Evolutionary conservation across 2,797 vertebrate species (phyloP).

Genomic region (Crocodylus rhombifer): DNA sequence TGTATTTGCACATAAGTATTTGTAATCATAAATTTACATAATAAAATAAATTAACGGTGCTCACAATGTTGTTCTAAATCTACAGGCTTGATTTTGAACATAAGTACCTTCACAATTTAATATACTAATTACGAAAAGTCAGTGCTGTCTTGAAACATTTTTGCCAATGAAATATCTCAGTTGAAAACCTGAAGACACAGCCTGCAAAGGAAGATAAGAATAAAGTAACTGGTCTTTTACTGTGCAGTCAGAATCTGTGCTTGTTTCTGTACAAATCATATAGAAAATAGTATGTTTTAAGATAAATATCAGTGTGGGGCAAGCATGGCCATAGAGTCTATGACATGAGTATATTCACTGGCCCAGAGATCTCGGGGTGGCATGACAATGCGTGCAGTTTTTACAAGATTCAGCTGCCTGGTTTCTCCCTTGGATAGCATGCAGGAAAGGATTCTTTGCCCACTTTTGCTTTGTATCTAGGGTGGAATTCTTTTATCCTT

Average conservation of each 20-base stretch:
- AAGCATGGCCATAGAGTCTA: too few species aligned
- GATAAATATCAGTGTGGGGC: too few species aligned
- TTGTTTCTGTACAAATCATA: neutral
- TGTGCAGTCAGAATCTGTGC: neutral
- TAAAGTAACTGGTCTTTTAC: neutral
- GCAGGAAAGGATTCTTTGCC: too few species aligned
- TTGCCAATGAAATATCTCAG: neutral
- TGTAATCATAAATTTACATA: neutral
- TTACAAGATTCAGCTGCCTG: too few species aligned
- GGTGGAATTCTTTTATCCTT: too few species aligned
- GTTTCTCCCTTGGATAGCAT: too few species aligned
- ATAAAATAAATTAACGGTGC: neutral
- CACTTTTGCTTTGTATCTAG: too few species aligned
- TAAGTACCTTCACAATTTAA: neutral
- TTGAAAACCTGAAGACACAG: neutral
- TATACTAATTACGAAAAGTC: neutral
- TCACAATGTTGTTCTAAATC: neutral
- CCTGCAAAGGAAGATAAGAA: neutral
- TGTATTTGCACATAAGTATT: neutral
- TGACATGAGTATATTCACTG: too few species aligned
- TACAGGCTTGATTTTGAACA: neutral
- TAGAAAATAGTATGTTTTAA: neutral
- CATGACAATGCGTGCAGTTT: too few species aligned
- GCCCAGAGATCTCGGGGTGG: too few species aligned
- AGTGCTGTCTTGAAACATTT: neutral